Percentiles rank a stretch among this genome's conserved stretches.
phyloP scores from a whole-genome alignment of 2,113 vertebrate genomes.

The Tragelaphus imberbis region DNA sequence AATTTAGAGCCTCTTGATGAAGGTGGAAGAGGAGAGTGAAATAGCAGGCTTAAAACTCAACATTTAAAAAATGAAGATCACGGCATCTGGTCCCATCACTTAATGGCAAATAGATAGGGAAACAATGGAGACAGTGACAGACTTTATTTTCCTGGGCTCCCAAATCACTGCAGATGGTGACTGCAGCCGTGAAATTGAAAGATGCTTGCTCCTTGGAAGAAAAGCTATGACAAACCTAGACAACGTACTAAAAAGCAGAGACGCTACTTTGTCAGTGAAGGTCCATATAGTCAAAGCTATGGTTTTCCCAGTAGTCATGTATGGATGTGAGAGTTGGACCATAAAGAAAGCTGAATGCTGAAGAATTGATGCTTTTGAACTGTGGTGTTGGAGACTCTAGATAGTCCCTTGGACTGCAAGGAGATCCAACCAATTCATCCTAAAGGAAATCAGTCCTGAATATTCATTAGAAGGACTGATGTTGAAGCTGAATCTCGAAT shows the following conservation, averaged over 20 bases:
- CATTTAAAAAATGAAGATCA: neutral
- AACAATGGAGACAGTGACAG: neutral
- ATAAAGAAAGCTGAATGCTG: neutral
- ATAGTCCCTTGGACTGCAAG: neutral
- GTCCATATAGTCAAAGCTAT: neutral
- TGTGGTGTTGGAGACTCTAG: neutral
- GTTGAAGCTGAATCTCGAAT: neutral
- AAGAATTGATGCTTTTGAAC: neutral
- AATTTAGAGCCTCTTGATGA: neutral
- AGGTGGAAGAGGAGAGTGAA: neutral
- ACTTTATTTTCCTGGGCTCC: neutral
- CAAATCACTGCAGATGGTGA: neutral
- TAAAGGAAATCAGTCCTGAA: neutral
- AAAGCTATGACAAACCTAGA: neutral
- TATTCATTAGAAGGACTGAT: neutral
- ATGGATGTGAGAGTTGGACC: neutral
- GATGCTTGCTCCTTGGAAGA: neutral
- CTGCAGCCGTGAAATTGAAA: neutral
- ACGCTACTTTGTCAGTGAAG: neutral
- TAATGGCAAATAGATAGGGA: neutral
- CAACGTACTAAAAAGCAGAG: neutral
- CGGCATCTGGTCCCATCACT: neutral
- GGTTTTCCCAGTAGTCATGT: neutral
- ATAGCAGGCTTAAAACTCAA: neutral
- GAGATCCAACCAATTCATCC: neutral